phyloP scores from a whole-genome alignment of 2,888 invertebrate species.

The Netelia virgata region DNA sequence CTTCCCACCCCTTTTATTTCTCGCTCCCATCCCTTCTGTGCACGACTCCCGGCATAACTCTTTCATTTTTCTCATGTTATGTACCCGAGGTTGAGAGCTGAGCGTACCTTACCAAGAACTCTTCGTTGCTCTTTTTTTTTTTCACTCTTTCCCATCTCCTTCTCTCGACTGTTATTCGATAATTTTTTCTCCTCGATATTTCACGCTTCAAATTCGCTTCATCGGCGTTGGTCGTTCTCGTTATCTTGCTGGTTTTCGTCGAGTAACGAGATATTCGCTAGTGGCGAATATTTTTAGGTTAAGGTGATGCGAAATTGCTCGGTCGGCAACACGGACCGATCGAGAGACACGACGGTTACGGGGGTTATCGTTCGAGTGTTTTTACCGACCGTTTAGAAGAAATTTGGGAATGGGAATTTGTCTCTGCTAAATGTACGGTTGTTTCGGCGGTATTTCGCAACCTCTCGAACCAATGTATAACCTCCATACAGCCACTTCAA shows the following conservation, averaged over 20 bases:
- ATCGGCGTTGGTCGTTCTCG: neutral
- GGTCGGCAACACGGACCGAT: too few species aligned
- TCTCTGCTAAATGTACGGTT: too few species aligned
- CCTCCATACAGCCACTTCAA: too few species aligned
- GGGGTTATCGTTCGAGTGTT: too few species aligned
- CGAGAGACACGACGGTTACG: too few species aligned
- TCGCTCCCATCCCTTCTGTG: constrained; percentile 20
- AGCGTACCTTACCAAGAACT: constrained; percentile 9
- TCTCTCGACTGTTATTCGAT: constrained; percentile 24
- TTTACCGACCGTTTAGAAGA: too few species aligned
- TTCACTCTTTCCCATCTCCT: neutral
- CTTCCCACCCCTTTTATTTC: constrained; percentile 13
- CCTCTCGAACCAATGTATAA: too few species aligned
- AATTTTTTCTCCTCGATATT: neutral
- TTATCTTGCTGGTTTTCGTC: neutral
- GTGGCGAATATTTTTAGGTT: neutral
- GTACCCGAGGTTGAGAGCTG: neutral
- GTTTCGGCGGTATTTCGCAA: too few species aligned
- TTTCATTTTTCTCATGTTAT: neutral
- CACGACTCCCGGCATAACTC: constrained; percentile 24
- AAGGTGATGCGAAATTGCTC: too few species aligned
- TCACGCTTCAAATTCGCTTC: neutral
- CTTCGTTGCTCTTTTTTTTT: constrained; percentile 7
- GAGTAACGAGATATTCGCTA: neutral
- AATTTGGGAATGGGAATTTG: too few species aligned